Conservation (phyloP, 2,888 invertebrate species). For the Latheticus oryzae region DNA sequence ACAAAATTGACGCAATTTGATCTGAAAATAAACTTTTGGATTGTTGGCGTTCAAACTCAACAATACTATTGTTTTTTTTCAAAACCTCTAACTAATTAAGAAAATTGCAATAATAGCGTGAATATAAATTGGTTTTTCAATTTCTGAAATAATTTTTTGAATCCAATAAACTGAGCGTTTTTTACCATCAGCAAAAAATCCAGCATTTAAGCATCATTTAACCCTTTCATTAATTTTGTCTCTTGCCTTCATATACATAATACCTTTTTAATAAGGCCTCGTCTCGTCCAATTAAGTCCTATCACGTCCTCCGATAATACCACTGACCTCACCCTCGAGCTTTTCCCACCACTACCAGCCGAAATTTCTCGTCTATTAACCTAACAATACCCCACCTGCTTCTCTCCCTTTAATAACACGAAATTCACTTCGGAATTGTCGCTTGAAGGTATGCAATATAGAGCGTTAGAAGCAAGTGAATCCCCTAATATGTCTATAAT, state of each 20-base stretch:
- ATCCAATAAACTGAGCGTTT: too few relatives aligned
- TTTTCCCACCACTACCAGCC: slow-evolving; percentile 42
- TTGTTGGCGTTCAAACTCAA: too few relatives aligned
- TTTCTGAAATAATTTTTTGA: too few relatives aligned
- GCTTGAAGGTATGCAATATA: slow-evolving; percentile 45
- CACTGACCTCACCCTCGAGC: slow-evolving; percentile 1
- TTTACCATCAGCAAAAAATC: too few relatives aligned
- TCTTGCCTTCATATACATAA: neutral
- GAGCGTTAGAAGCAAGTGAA: slow-evolving; percentile 24
- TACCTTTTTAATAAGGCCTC: slow-evolving; percentile 8
- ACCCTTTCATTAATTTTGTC: neutral
- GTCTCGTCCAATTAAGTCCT: slow-evolving; percentile 4
- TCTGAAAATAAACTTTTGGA: too few relatives aligned
- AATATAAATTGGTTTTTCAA: too few relatives aligned
- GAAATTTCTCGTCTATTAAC: slow-evolving; percentile 56
- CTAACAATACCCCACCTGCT: slow-evolving; percentile 45
- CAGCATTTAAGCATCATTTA: neutral
- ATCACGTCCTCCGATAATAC: slow-evolving; percentile 15
- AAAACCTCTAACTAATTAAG: too few relatives aligned
- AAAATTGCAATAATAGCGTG: too few relatives aligned
- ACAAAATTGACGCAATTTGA: too few relatives aligned
- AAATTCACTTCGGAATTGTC: slow-evolving; percentile 47
- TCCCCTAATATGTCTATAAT: slow-evolving; percentile 35
- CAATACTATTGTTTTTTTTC: too few relatives aligned
- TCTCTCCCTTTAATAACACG: slow-evolving; percentile 44